phyloP scores from a whole-genome alignment of 1,140 invertebrate species.

The Magallana ariakensis region DNA sequence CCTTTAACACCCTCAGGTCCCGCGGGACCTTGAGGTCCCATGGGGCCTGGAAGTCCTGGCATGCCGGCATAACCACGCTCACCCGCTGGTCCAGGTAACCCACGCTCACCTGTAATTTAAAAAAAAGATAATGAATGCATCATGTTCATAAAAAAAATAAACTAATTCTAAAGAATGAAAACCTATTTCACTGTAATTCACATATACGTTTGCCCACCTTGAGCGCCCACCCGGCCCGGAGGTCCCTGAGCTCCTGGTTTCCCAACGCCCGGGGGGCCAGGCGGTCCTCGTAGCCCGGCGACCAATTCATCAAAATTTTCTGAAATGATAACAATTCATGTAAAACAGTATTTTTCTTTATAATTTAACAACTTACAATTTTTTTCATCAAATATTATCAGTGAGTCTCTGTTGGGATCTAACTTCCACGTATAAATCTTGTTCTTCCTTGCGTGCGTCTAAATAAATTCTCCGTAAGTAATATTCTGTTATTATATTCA shows the following conservation, averaged over 20 bases:
- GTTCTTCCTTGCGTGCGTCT: too few relatives aligned
- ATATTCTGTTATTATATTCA: too few relatives aligned
- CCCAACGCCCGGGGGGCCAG: constrained; percentile 80
- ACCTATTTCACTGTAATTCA: too few relatives aligned
- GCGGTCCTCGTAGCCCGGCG: constrained; percentile 77
- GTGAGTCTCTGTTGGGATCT: neutral
- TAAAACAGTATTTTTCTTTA: neutral
- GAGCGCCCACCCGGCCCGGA: constrained; percentile 80
- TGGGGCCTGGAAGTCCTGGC: constrained; percentile 71
- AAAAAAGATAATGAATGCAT: neutral
- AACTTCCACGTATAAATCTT: too few relatives aligned
- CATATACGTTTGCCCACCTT: constrained; percentile 64
- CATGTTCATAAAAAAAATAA: neutral
- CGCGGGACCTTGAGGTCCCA: constrained; percentile 68
- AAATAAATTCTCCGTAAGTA: too few relatives aligned
- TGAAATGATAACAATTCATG: constrained; percentile 19
- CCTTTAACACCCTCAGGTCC: constrained; percentile 68
- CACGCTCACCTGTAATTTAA: constrained; percentile 66
- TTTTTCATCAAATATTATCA: neutral
- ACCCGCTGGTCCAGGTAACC: constrained; percentile 69
- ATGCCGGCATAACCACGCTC: constrained; percentile 74
- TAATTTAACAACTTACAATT: neutral
- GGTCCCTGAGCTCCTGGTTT: constrained; percentile 74
- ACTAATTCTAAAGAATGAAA: too few relatives aligned
- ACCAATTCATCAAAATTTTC: constrained; percentile 74